Percentiles rank a stretch among this genome's conserved stretches.
These are phyloP conservation scores for Digitonthophagus gazella DNA, from an alignment of 2,888 invertebrate species.

Conservation along the genomic window DNA sequence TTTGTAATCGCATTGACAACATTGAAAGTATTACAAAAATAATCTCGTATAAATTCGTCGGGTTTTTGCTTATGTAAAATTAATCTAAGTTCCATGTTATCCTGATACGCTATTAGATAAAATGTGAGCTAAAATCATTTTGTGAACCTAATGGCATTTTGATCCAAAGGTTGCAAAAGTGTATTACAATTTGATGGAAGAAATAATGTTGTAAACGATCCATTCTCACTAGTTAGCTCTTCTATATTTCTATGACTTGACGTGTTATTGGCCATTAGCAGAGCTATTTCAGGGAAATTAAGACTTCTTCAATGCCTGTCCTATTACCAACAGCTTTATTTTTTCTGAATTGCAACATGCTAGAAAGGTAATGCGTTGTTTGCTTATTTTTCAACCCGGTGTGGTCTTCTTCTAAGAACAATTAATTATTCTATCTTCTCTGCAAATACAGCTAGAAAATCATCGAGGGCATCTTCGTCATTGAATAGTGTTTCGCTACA, in stretches of 20 bases:
- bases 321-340: slow-evolving; percentile 21
- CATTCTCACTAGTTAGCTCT: slow-evolving; percentile 27
- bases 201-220: slow-evolving; percentile 25
- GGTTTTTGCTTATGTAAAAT: too few relatives aligned
- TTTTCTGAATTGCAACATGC: slow-evolving; percentile 22
- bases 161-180: slow-evolving; percentile 28
- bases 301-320: slow-evolving; percentile 5
- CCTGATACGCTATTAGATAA: neutral
- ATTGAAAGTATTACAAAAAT: too few relatives aligned
- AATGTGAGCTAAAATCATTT: slow-evolving; percentile 22
- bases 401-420: slow-evolving; percentile 21
- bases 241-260: slow-evolving; percentile 11
- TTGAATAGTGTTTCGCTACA: slow-evolving; percentile 18
- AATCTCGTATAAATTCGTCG: too few relatives aligned
- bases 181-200: slow-evolving; percentile 29
- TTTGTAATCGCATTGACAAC: too few relatives aligned
- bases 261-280: slow-evolving; percentile 24
- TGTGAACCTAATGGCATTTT: slow-evolving; percentile 28
- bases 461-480: slow-evolving; percentile 13
- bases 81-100: too few relatives aligned
- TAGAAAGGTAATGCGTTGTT: slow-evolving; percentile 23
- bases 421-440: slow-evolving; percentile 6
- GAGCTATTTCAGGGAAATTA: slow-evolving; percentile 13
- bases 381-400: slow-evolving; percentile 21
- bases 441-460: slow-evolving; percentile 15